These are phyloP conservation scores for Paralvinella palmiformis DNA, from an alignment of 1,140 invertebrate species.

Conservation along the genomic window DNA sequence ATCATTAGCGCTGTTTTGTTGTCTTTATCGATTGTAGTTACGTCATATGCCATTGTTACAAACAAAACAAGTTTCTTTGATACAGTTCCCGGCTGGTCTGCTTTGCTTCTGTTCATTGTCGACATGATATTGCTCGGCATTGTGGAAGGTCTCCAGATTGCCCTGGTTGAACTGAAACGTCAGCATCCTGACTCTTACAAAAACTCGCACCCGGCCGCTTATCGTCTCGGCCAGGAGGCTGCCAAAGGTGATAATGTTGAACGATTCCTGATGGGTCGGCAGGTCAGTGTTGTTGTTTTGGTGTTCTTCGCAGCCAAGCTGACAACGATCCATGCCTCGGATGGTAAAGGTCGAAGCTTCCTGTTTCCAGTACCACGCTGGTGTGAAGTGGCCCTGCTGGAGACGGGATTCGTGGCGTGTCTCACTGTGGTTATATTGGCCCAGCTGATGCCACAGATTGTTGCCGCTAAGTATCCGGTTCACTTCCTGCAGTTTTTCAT, in stretches of 20 bases:
- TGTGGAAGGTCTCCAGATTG: constrained; percentile 2
- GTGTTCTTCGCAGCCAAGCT: constrained; percentile 1
- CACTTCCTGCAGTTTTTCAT: constrained; percentile 6
- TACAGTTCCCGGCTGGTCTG: neutral
- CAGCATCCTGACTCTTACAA: constrained; percentile 5
- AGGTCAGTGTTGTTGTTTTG: neutral
- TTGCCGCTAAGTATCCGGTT: constrained; percentile 1
- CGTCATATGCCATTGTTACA: neutral
- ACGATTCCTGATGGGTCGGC: constrained; percentile 4
- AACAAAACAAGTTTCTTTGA: neutral
- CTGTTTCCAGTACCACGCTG: neutral
- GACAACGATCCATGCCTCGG: neutral
- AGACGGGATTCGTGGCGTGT: neutral
- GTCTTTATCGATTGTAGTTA: neutral
- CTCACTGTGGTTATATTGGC: neutral
- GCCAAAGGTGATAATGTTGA: neutral
- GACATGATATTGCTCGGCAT: neutral
- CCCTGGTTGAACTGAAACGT: constrained; percentile 1
- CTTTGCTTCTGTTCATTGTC: neutral
- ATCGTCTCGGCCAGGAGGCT: neutral
- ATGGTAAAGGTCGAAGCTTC: neutral
- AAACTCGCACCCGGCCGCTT: neutral
- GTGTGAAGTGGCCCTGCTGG: neutral
- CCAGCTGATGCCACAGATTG: constrained; percentile 3
- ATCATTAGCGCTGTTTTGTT: neutral